Conservation (phyloP, 2,113 vertebrate species). For the Orthonyx spaldingii region DNA sequence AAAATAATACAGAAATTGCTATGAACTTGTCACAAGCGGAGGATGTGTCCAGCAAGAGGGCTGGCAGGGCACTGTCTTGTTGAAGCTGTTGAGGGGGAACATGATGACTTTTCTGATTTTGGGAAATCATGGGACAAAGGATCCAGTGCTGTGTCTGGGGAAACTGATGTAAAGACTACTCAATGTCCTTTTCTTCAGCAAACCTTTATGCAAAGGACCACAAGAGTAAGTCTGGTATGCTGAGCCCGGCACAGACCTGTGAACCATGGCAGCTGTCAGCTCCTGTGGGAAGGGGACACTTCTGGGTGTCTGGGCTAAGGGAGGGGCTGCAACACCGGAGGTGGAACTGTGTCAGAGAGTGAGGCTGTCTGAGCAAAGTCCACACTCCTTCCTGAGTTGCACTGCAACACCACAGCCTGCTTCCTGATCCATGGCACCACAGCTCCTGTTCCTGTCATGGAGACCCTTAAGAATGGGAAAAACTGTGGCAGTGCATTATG, state of each 20-base stretch:
- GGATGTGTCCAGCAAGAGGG: not conserved
- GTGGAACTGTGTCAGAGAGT: not conserved
- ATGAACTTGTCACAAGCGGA: not conserved
- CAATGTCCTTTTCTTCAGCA: not conserved
- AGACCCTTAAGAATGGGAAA: not conserved
- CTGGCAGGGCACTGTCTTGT: not conserved
- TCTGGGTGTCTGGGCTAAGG: not conserved
- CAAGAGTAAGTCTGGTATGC: not conserved
- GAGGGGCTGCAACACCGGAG: not conserved
- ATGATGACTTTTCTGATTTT: not conserved
- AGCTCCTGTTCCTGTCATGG: not conserved
- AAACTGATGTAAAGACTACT: not conserved
- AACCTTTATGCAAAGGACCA: not conserved
- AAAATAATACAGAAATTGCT: not conserved
- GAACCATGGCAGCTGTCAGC: not conserved
- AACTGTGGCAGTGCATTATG: not conserved
- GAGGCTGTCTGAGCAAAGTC: not conserved
- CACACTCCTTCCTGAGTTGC: not conserved
- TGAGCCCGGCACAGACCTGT: not conserved
- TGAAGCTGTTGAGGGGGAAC: not conserved
- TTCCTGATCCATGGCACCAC: not conserved
- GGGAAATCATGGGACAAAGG: not conserved
- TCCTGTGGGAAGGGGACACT: not conserved
- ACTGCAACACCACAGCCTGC: not conserved
- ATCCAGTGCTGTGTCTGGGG: not conserved